Percentiles rank a stretch among this genome's conserved stretches.
Evolutionary conservation across 2,797 vertebrate species (phyloP).

Genomic region (Pantherophis alleghaniensis): DNA sequence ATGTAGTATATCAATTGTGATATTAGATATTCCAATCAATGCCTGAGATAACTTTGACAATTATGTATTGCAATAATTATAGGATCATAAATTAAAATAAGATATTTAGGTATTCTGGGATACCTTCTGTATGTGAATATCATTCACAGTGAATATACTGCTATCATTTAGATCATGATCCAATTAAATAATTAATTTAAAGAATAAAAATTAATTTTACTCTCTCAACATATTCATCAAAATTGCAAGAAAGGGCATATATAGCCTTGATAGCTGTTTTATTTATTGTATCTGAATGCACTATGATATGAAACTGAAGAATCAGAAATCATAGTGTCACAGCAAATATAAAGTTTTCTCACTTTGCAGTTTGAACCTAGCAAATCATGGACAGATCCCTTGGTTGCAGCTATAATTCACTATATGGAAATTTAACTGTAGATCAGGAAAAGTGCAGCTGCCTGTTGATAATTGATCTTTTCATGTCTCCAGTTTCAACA

Average conservation of each 20-base stretch:
- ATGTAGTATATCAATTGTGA: neutral
- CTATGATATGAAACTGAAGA: neutral
- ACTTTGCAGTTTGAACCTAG: constrained; percentile 36
- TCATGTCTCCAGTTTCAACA: constrained; percentile 63
- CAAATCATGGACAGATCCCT: constrained; percentile 43
- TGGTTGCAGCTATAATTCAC: constrained; percentile 35
- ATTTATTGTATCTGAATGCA: constrained; percentile 20
- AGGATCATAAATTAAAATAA: neutral
- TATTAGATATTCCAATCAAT: neutral
- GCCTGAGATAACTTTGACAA: neutral
- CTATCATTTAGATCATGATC: neutral
- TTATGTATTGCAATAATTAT: neutral
- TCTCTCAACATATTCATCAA: neutral
- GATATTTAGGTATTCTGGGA: neutral
- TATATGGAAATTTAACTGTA: constrained; percentile 51
- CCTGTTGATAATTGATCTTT: constrained; percentile 71
- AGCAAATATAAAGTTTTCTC: constrained; percentile 32
- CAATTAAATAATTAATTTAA: neutral
- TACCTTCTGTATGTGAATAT: neutral
- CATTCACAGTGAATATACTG: neutral
- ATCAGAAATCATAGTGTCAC: constrained; percentile 20
- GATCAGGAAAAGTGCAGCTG: constrained; percentile 47
- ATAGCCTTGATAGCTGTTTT: neutral
- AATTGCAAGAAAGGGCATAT: neutral
- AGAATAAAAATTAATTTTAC: neutral